These are phyloP conservation scores for Apostichopus leukothele DNA, from an alignment of 53 echinoderm and acorn worm species.

Conservation along the genomic window DNA sequence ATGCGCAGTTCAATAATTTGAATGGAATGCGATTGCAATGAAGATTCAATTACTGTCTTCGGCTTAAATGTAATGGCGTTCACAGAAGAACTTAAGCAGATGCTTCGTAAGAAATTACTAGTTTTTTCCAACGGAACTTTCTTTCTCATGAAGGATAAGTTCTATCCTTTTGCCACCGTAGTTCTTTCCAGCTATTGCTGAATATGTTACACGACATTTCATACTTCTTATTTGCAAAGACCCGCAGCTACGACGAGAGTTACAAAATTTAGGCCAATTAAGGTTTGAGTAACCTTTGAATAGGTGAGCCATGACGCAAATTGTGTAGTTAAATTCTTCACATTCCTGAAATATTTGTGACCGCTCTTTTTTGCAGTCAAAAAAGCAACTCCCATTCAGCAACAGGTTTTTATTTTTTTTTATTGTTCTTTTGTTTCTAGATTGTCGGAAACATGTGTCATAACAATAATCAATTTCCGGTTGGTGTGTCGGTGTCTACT, in stretches of 20 bases:
- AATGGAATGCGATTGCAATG: constrained; percentile 15
- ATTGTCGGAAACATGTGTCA: background rate
- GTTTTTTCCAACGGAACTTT: too few species aligned
- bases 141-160: too few species aligned
- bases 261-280: background rate
- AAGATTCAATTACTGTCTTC: background rate
- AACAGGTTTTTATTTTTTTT: background rate
- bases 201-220: too few species aligned
- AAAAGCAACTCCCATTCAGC: background rate
- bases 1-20: constrained; percentile 23
- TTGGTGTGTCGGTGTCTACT: background rate
- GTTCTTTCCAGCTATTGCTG: too few species aligned
- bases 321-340: constrained; percentile 19
- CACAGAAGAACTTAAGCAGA: too few species aligned
- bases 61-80: background rate
- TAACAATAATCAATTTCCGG: background rate
- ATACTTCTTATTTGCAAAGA: too few species aligned
- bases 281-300: background rate
- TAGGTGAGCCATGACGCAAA: constrained; percentile 3
- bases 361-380: background rate
- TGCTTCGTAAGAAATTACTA: too few species aligned
- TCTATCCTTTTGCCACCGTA: too few species aligned
- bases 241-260: background rate
- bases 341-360: constrained; percentile 20
- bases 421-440: background rate